These are phyloP conservation scores for human DNA, from an alignment of 2,113 vertebrate species.

Conservation along the genomic window GRCh38 chr5:149820001-149820500, in stretches of 20 bases:
- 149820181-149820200: neutral
- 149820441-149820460: constrained; percentile 93
- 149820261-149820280: neutral
- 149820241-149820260: neutral
- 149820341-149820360: neutral
- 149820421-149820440: constrained; percentile 88
- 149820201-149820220: neutral
- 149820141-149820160: neutral
- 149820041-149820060: neutral
- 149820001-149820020: neutral
- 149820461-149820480: constrained; percentile 95
- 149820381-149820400: neutral
- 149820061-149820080: neutral
- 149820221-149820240: neutral
- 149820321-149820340: neutral
- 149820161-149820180: neutral
- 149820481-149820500: constrained; percentile 98
- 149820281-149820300: neutral
- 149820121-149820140: neutral
- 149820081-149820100: neutral
- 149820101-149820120: neutral
- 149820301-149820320: neutral
- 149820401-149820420: constrained; percentile 32
- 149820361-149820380: neutral
- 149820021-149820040: neutral